A percentile compares a stretch with the other conserved stretches of the same genome.
phyloP scores from a whole-genome alignment of 2,113 vertebrate species.

The Nothoprocta perdicaria region DNA sequence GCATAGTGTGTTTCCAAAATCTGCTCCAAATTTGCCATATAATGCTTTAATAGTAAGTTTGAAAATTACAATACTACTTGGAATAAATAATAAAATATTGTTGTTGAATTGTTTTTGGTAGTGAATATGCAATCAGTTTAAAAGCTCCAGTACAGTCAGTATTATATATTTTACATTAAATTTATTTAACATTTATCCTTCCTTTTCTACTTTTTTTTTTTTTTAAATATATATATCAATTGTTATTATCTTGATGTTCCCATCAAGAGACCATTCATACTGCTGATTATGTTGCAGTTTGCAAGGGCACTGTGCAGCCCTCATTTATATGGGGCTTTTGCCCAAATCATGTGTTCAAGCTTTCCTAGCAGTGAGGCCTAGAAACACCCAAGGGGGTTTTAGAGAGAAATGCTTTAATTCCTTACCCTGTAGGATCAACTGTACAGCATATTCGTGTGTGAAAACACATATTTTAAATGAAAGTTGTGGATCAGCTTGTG shows the following conservation, averaged over 20 bases:
- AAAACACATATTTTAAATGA: neutral
- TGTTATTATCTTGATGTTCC: neutral
- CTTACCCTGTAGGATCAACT: neutral
- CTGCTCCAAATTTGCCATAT: neutral
- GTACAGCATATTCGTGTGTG: rapidly evolving
- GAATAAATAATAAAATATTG: neutral
- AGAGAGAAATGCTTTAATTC: neutral
- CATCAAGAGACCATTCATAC: neutral
- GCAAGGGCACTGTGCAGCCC: neutral
- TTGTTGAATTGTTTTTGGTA: neutral
- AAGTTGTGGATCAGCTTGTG: neutral
- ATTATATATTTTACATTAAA: neutral
- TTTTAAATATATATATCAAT: neutral
- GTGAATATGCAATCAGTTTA: neutral
- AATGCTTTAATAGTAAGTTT: neutral
- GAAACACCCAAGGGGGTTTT: neutral
- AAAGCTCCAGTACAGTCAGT: neutral
- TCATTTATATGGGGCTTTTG: neutral
- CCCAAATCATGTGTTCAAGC: neutral
- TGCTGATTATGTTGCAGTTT: neutral
- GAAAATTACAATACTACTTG: neutral
- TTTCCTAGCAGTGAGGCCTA: neutral
- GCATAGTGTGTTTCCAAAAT: neutral
- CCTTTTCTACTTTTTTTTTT: neutral
- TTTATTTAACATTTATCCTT: neutral